Percentiles rank a stretch among this genome's conserved stretches.
phyloP scores from a whole-genome alignment of 2,888 invertebrate species.

The Thelaira solivaga region DNA sequence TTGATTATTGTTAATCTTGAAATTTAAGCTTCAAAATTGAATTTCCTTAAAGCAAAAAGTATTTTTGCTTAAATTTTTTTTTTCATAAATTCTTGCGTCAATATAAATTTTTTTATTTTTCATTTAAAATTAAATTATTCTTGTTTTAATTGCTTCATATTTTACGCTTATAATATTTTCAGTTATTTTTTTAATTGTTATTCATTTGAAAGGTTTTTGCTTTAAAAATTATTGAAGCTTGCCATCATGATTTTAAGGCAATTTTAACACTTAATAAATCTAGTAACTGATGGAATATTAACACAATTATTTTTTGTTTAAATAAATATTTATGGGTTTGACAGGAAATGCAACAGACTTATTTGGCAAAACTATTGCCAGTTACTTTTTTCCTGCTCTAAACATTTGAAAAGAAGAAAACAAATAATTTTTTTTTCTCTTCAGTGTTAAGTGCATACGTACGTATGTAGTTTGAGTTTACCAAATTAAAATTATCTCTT shows the following conservation, averaged over 20 bases:
- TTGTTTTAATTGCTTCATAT: constrained; percentile 30
- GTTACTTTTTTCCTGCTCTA: background rate
- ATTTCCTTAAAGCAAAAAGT: constrained; percentile 28
- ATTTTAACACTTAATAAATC: constrained; percentile 17
- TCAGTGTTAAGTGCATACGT: too few species aligned
- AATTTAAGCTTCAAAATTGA: background rate
- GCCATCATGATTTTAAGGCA: constrained; percentile 6
- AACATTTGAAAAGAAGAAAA: constrained; percentile 12
- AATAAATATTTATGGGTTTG: constrained; percentile 41
- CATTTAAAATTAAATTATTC: background rate
- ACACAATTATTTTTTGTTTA: constrained; percentile 5
- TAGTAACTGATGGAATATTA: background rate
- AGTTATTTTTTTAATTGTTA: constrained; percentile 42
- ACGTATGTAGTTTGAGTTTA: constrained; percentile 26
- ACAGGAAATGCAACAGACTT: constrained; percentile 59
- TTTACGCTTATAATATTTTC: constrained; percentile 44
- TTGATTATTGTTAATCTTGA: too few species aligned
- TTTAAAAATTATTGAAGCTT: constrained; percentile 53
- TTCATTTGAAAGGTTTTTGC: constrained; percentile 47
- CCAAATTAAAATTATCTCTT: constrained; percentile 30
- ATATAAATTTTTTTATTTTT: background rate
- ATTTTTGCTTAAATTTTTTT: too few species aligned
- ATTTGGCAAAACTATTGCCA: constrained; percentile 46
- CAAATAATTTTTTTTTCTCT: too few species aligned
- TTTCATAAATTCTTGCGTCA: too few species aligned